Conservation (phyloP, 2,888 invertebrate species). For the Platycnemis pennipes region DNA sequence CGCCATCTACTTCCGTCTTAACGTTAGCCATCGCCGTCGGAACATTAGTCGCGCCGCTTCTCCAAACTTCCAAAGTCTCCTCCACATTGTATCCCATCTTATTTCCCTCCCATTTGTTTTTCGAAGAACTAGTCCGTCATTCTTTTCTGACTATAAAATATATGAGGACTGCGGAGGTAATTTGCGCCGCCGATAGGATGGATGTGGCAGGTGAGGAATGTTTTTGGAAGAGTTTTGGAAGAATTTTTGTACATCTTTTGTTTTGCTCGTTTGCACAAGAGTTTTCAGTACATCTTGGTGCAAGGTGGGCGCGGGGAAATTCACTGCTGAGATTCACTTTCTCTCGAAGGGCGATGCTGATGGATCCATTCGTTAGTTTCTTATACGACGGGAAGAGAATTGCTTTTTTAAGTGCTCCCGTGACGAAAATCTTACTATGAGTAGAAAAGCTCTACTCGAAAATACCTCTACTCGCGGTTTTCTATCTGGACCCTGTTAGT, state of each 20-base stretch:
- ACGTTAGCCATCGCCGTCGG: not conserved
- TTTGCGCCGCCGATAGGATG: not conserved
- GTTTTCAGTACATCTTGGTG: too few relatives aligned
- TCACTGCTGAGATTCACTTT: not conserved
- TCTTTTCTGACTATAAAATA: too few relatives aligned
- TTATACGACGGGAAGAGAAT: not conserved
- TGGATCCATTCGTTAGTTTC: not conserved
- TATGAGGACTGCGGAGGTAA: not conserved
- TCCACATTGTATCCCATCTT: not conserved
- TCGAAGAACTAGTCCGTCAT: not conserved
- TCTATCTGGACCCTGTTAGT: too few relatives aligned
- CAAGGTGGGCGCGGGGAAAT: not conserved
- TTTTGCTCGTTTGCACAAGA: too few relatives aligned
- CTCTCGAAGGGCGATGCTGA: not conserved
- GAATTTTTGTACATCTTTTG: too few relatives aligned
- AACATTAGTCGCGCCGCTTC: not conserved
- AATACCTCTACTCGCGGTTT: too few relatives aligned
- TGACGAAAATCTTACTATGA: not conserved
- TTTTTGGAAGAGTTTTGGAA: not conserved
- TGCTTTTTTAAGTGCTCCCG: not conserved
- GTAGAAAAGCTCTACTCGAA: too few relatives aligned
- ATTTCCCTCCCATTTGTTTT: not conserved
- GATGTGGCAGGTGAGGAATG: not conserved
- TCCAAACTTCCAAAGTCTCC: not conserved
- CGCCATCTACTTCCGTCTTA: conserved; percentile 12